Base-by-base conservation (phyloP, 2,888 invertebrate species). In the Caenorhabditis zanzibari region DNA sequence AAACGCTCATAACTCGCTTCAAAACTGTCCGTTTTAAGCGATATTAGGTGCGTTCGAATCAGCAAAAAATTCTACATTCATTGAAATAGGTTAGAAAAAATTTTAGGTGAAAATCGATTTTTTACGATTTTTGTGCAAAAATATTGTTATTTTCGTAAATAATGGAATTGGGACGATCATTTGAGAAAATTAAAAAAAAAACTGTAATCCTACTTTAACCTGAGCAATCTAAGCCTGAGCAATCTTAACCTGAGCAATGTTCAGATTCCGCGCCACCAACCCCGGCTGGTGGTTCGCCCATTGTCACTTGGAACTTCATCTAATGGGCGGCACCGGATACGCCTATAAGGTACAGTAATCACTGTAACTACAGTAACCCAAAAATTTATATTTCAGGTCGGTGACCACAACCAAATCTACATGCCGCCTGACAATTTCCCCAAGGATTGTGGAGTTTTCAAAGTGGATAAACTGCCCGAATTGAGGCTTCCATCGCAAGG, bases 281-380 rank as follows among this genome's bases (percentile, higher is more conserved):
- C 92, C 92, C 14, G 92, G 92, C 41, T 92, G 90, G 89, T 92
- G 90, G 90, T 89, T 90, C 58, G 89, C 91, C 12, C 92, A 92
- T 73, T 92, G 89, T 76, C 89, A 85, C 64, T 63, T 89, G 64
- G 91, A 91, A 69, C 77, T 92, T 4, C 92, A 92, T 84, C 75
- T 90, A 63, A 89, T 91, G 88, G 88, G 90, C 32, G 92, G 92
- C 22, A 92, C 92, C 82, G 90, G 90, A 19, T 86, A 92, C 61
- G 87, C 92, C 0, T 84, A 91, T 38, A 81, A 71, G 75, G 85
- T 82, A 32, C 14, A 56, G 59, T 59, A 59, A 38, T 49, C 32
- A 28, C 2, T n/a, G 28, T 47, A 19, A 19, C 3, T 26, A 1
- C 14, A 64, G 47, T 47, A 28, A 16, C 16, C 16, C 16, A 32